phyloP scores from a whole-genome alignment of 2,113 vertebrate species.

The Coracopsis vasa region DNA sequence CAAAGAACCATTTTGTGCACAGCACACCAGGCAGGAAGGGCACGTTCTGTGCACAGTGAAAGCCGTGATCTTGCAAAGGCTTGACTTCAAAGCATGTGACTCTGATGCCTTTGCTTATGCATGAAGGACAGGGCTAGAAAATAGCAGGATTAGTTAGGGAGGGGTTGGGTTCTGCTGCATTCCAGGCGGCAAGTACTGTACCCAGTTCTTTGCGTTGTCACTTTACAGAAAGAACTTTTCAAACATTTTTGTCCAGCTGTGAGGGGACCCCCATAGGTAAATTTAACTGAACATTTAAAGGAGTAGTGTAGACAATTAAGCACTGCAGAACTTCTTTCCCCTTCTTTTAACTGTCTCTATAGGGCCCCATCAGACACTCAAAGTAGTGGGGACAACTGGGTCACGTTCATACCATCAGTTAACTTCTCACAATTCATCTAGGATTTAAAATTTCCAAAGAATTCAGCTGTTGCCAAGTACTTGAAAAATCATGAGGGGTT shows the following conservation, averaged over 20 bases:
- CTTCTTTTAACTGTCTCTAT: neutral
- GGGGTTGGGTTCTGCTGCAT: conserved; percentile 2
- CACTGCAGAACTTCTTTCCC: neutral
- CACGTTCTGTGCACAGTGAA: neutral
- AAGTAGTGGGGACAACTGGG: neutral
- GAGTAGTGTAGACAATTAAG: neutral
- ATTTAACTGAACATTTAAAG: neutral
- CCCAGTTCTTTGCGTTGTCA: neutral
- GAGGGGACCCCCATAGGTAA: neutral
- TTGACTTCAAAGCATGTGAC: conserved; percentile 37
- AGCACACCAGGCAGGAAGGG: neutral
- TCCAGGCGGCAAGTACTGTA: neutral
- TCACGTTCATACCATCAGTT: neutral
- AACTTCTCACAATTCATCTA: neutral
- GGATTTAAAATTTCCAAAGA: neutral
- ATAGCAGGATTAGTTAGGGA: conserved; percentile 1
- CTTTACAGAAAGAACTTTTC: neutral
- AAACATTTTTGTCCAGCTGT: neutral
- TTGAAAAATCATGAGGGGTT: neutral
- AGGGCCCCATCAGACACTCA: neutral
- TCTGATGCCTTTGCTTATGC: neutral
- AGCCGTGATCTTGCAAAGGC: neutral
- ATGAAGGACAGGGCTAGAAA: conserved; percentile 7
- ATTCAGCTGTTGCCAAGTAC: neutral
- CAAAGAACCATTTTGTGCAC: neutral